Percentiles rank a stretch among this genome's conserved stretches.
These are phyloP conservation scores for Brachionus asplanchnoidis DNA, from an alignment of 1,140 invertebrate species.

Conservation along the genomic window DNA sequence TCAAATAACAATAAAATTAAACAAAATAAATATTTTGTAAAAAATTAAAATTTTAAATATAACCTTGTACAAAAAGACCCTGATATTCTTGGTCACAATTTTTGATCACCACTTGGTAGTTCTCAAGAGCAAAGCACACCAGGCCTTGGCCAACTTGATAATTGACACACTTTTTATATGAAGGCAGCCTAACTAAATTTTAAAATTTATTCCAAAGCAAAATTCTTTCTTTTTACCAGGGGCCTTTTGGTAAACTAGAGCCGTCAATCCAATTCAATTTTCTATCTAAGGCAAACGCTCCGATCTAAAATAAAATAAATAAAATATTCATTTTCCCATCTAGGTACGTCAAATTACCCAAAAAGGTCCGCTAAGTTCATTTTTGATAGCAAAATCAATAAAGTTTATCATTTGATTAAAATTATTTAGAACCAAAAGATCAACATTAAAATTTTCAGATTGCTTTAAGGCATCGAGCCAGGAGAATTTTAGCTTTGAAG, in stretches of 20 bases:
- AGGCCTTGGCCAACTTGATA: neutral
- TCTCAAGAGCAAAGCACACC: neutral
- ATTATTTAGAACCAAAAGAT: neutral
- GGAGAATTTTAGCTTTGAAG: neutral
- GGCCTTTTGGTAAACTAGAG: neutral
- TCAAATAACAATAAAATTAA: too few species aligned
- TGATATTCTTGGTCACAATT: neutral
- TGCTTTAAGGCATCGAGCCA: neutral
- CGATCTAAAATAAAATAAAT: neutral
- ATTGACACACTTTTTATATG: neutral
- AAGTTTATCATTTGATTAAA: neutral
- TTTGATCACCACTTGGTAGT: neutral
- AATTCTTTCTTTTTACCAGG: neutral
- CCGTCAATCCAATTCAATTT: neutral
- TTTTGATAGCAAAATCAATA: neutral
- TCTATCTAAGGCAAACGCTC: neutral
- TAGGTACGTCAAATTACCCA: neutral
- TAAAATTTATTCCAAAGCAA: neutral
- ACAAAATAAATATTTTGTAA: too few species aligned
- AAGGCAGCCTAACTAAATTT: neutral
- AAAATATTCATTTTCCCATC: neutral
- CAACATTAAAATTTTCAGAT: neutral
- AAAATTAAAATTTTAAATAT: too few species aligned
- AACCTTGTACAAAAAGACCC: neutral
- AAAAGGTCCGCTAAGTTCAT: neutral